Percentiles rank a stretch among this genome's conserved stretches.
Conservation (phyloP, 1,140 invertebrate genomes). For the Brachionus manjavacas region DNA sequence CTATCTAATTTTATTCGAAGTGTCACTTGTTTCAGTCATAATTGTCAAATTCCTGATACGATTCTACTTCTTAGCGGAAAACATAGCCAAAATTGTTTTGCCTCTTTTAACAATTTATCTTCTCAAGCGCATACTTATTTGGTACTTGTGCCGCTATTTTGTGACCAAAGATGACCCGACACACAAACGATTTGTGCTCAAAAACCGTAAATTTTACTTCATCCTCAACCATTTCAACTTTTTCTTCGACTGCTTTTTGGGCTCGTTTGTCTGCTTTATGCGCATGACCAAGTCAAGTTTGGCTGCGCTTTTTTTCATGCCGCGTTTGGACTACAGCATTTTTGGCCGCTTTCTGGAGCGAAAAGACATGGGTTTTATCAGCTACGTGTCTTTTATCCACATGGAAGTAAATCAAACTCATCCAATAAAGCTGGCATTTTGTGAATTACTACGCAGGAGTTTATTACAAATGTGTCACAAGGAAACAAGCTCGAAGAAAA, state of each 20-base stretch:
- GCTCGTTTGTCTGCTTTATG: slow-evolving; percentile 32
- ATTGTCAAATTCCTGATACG: slow-evolving; percentile 9
- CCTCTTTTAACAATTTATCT: slow-evolving; percentile 27
- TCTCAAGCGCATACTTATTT: slow-evolving; percentile 16
- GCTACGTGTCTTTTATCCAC: slow-evolving; percentile 38
- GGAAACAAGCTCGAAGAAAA: background rate
- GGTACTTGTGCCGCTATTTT: slow-evolving; percentile 13
- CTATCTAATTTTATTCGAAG: slow-evolving; percentile 35
- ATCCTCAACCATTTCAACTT: slow-evolving; percentile 42
- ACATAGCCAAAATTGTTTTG: slow-evolving; percentile 37
- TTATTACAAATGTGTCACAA: background rate
- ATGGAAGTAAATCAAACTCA: slow-evolving; percentile 41
- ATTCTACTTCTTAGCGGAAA: slow-evolving; percentile 15
- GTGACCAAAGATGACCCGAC: background rate
- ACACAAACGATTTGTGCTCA: background rate
- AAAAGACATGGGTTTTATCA: slow-evolving; percentile 30
- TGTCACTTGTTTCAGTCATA: background rate
- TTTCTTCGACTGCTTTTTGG: slow-evolving; percentile 43
- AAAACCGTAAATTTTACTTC: slow-evolving; percentile 32
- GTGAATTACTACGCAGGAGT: background rate
- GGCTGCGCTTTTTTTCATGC: slow-evolving; percentile 30
- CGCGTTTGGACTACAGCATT: slow-evolving; percentile 40
- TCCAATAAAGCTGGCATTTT: slow-evolving; percentile 32
- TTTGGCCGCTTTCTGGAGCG: slow-evolving; percentile 40
- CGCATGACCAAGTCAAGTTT: slow-evolving; percentile 30